Evolutionary conservation across 2,113 vertebrate genomes (phyloP).

Genomic region (Dryoscopus gambensis): DNA sequence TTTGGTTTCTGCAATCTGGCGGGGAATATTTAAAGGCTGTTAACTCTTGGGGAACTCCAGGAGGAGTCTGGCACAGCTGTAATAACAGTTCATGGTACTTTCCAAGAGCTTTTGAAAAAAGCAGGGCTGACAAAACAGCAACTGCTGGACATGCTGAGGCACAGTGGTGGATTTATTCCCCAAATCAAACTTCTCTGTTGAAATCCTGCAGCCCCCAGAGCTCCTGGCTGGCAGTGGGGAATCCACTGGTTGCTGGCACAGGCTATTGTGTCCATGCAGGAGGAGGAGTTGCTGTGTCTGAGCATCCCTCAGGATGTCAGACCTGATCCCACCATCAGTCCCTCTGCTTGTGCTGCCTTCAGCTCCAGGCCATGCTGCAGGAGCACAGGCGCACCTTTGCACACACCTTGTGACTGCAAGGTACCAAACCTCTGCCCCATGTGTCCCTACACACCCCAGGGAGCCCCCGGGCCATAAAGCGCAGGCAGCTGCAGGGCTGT

Average conservation of each 20-base stretch:
- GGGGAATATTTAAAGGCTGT: not conserved
- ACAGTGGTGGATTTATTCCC: not conserved
- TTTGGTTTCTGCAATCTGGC: not conserved
- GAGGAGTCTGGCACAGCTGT: not conserved
- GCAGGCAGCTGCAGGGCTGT: not conserved
- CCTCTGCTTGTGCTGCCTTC: not conserved
- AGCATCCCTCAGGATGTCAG: not conserved
- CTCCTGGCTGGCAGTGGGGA: not conserved
- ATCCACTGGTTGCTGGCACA: not conserved
- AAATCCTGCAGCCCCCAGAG: not conserved
- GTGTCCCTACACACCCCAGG: rapidly evolving
- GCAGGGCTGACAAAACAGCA: not conserved
- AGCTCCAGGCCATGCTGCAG: rapidly evolving
- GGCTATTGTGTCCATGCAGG: rapidly evolving
- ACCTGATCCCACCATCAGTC: rapidly evolving
- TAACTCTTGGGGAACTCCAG: not conserved
- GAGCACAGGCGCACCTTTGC: not conserved
- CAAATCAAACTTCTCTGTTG: not conserved
- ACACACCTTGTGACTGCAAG: not conserved
- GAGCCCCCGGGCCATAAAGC: rapidly evolving
- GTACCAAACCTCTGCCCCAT: not conserved
- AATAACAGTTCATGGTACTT: not conserved
- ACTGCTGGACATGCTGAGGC: not conserved
- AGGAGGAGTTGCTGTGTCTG: not conserved
- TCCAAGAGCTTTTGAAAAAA: not conserved